A percentile compares a stretch with the other conserved stretches of the same genome.
Conservation (phyloP, 2,797 vertebrate species). For the Sebastes matsubarae region DNA sequence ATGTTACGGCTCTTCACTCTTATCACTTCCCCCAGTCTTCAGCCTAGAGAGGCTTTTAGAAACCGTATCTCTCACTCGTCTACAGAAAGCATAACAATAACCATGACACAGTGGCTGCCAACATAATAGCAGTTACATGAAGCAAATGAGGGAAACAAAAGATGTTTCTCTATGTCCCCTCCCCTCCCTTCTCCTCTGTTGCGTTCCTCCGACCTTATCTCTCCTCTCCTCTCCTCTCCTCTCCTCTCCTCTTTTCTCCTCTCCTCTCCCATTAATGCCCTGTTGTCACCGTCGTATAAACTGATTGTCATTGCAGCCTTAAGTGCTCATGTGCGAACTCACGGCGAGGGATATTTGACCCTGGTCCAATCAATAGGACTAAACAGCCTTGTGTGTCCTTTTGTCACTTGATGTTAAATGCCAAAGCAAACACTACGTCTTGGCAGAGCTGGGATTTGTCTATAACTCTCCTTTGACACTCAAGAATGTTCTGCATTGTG, state of each 20-base stretch:
- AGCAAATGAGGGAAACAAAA: constrained; percentile 66
- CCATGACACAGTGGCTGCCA: constrained; percentile 57
- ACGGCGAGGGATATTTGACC: constrained; percentile 36
- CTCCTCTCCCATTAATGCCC: constrained; percentile 19
- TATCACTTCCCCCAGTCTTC: constrained; percentile 61
- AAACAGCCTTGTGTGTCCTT: constrained; percentile 20
- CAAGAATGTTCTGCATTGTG: neutral
- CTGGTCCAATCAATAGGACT: constrained; percentile 48
- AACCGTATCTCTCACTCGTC: constrained; percentile 61
- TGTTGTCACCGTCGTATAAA: constrained; percentile 20
- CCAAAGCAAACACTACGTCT: constrained; percentile 24
- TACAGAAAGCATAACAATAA: constrained; percentile 64
- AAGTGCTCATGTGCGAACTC: constrained; percentile 32
- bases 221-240: neutral
- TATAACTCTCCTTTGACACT: constrained; percentile 5
- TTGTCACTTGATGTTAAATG: constrained; percentile 43
- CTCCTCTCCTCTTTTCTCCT: neutral
- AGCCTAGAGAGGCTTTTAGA: constrained; percentile 60
- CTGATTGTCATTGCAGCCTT: constrained; percentile 29
- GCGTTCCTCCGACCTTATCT: constrained; percentile 15
- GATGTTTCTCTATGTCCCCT: constrained; percentile 17
- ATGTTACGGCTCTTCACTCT: constrained; percentile 60
- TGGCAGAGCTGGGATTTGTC: constrained; percentile 7
- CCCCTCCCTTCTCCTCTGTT: neutral
- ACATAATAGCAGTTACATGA: constrained; percentile 62